A percentile compares a stretch with the other conserved stretches of the same genome.
Conservation (phyloP, 2,797 vertebrate species). For the Potorous gilbertii region DNA sequence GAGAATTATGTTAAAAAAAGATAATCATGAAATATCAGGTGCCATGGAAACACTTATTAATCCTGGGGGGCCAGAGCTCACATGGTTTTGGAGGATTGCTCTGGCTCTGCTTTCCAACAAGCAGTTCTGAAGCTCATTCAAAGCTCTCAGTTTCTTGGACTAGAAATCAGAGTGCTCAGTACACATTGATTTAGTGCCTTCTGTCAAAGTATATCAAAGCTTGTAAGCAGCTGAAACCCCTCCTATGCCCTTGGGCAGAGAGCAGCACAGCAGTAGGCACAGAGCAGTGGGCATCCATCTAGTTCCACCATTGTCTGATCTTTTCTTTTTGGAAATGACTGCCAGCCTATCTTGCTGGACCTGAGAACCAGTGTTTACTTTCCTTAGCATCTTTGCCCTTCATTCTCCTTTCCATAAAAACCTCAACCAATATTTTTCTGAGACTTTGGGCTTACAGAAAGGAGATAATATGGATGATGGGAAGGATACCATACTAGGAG, state of each 20-base stretch:
- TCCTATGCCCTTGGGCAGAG: conserved; percentile 60
- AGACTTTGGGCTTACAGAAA: not conserved
- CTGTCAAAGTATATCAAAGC: conserved; percentile 65
- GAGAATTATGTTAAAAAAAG: conserved; percentile 45
- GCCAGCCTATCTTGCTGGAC: not conserved
- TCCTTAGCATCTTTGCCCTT: not conserved
- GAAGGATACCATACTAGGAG: not conserved
- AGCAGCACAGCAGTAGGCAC: conserved; percentile 24
- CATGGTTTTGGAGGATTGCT: not conserved
- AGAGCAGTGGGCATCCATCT: not conserved
- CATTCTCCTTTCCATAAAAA: not conserved
- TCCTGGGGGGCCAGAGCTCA: not conserved
- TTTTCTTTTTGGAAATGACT: not conserved
- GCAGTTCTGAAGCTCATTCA: conserved; percentile 58
- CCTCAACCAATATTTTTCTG: not conserved
- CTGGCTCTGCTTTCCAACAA: conserved; percentile 41
- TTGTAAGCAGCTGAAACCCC: conserved; percentile 46
- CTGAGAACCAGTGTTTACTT: not conserved
- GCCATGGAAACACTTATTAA: conserved; percentile 74
- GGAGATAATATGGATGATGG: not conserved
- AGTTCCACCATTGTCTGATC: conserved; percentile 27
- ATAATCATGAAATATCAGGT: conserved; percentile 63
- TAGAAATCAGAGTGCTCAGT: conserved; percentile 36
- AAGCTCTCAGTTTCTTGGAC: conserved; percentile 68
- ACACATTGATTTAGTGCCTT: conserved; percentile 66